Evolutionary conservation across 2,797 vertebrate genomes (phyloP).

Genomic region (Anas bernieri): DNA sequence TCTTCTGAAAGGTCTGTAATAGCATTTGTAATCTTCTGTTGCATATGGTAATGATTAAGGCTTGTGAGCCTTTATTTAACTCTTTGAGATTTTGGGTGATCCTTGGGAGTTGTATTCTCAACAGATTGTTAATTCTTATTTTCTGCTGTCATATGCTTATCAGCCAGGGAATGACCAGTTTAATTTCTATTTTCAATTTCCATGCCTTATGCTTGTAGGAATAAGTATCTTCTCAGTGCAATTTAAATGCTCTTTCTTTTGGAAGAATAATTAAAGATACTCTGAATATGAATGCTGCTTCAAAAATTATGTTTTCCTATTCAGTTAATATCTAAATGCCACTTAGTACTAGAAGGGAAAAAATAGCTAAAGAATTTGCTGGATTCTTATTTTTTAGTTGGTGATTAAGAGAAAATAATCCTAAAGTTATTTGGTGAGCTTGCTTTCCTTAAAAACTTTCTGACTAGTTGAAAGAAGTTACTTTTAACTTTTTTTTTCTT

Average conservation of each 20-base stretch:
- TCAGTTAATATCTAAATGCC: not conserved
- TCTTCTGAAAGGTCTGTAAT: not conserved
- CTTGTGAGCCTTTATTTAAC: not conserved
- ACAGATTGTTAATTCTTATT: not conserved
- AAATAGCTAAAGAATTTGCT: not conserved
- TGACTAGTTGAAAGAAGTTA: not conserved
- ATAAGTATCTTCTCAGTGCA: not conserved
- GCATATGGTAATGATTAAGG: not conserved
- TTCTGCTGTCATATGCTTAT: not conserved
- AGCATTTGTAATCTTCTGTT: not conserved
- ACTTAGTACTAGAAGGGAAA: not conserved
- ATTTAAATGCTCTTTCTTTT: not conserved
- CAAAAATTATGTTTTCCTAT: not conserved
- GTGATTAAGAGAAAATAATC: rapidly evolving
- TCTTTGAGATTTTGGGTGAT: not conserved
- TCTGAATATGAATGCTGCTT: not conserved
- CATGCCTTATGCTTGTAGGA: not conserved
- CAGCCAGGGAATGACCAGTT: not conserved
- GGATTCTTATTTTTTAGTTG: not conserved
- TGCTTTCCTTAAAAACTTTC: not conserved
- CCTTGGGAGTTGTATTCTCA: not conserved
- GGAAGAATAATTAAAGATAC: not conserved
- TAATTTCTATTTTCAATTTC: not conserved
- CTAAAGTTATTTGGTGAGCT: not conserved
- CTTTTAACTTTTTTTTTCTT: not conserved